phyloP scores from a whole-genome alignment of 2,113 vertebrate species.

The Echinops telfairi region DNA sequence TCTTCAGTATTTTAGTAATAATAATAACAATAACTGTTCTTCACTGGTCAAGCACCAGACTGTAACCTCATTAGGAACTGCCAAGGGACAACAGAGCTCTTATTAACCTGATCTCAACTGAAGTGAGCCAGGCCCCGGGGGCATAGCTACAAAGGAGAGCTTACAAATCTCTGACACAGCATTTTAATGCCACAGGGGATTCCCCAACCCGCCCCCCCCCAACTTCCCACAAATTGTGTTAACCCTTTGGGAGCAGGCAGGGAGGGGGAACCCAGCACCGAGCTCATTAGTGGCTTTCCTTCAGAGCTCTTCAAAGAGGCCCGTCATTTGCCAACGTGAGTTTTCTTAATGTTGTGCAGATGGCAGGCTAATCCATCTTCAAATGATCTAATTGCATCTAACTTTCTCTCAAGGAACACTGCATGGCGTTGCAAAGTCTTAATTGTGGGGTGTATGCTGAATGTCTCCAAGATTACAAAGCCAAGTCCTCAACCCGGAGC shows the following conservation, averaged over 20 bases:
- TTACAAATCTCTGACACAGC: constrained; percentile 66
- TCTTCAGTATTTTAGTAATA: background rate
- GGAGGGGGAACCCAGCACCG: background rate
- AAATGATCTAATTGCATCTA: constrained; percentile 75
- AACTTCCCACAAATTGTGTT: constrained; percentile 69
- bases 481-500: constrained; percentile 40
- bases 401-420: constrained; percentile 72
- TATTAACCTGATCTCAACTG: constrained; percentile 50
- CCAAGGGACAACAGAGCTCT: constrained; percentile 13
- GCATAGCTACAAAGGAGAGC: constrained; percentile 51
- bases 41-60: constrained; percentile 8
- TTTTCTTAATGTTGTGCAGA: constrained; percentile 76
- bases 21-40: constrained; percentile 1
- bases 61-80: background rate
- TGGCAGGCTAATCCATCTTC: constrained; percentile 72
- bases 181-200: constrained; percentile 66
- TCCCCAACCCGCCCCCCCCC: background rate
- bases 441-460: constrained; percentile 72
- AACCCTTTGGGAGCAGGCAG: constrained; percentile 54
- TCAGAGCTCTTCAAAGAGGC: constrained; percentile 70
- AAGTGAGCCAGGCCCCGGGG: constrained; percentile 33
- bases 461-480: constrained; percentile 72
- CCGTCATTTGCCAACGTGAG: constrained; percentile 60
- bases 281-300: constrained; percentile 64
- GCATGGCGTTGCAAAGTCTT: constrained; percentile 63